Evolutionary conservation across 2,797 vertebrate species (phyloP).

Genomic region (Pristis pectinata): DNA sequence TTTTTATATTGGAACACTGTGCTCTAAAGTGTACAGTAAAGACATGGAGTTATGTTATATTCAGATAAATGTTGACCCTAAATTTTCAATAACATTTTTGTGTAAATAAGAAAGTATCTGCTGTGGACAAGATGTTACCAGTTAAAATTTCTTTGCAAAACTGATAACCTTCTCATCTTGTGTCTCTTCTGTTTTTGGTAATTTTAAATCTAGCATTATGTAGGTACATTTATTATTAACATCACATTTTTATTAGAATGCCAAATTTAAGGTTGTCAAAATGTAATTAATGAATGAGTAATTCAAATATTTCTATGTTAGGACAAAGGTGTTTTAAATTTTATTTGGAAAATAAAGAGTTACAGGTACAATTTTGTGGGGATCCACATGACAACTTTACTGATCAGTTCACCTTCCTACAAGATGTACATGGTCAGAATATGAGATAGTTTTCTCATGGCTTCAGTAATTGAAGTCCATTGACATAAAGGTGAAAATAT

Average conservation of each 20-base stretch:
- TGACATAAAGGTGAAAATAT: background rate
- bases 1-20: slow-evolving; percentile 15
- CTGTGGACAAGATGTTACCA: background rate
- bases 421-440: background rate
- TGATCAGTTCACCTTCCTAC: background rate
- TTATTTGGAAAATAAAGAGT: background rate
- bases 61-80: slow-evolving; percentile 25
- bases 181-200: background rate
- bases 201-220: background rate
- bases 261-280: background rate
- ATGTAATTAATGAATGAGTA: background rate
- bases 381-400: background rate
- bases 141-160: background rate
- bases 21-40: slow-evolving; percentile 4
- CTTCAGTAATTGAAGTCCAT: background rate
- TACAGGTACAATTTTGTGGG: background rate
- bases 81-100: slow-evolving; percentile 7
- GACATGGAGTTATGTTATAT: slow-evolving; percentile 3
- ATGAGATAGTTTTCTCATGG: background rate
- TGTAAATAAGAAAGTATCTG: background rate
- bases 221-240: background rate
- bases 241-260: background rate
- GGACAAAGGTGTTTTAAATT: background rate
- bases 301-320: background rate
- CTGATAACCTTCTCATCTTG: background rate